Evolutionary conservation across 1,140 invertebrate species (phyloP), one percentile per base, ranked within the genome.

Genomic region (Drosophila melanica): DNA sequence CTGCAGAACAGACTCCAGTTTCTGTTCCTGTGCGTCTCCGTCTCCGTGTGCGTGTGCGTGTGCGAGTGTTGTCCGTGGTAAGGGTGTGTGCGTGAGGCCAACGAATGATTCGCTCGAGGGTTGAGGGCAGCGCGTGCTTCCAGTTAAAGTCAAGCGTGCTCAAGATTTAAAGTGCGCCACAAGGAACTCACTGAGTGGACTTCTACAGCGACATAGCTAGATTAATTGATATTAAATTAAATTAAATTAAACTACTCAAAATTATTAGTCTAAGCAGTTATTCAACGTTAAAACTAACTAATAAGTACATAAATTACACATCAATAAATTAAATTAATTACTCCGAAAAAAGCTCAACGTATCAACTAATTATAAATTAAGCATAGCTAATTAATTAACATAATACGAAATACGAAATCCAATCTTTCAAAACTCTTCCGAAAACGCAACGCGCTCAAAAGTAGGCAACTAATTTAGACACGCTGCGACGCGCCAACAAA

Each of bases 111-210:
- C 39, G 57, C 57, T 62, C 20, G 48, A 69, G 48, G 48, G 48
- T 45, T 54, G 48, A 18, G 39, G 50, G n/a, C 42, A 47, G 27
- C 55, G 58, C 44, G n/a, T 71, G 69, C 53, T 39, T 55, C 16
- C 23, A 47, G 47, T 67, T 72, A 72, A 73, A 73, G 65, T 73
- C 48, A 73, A 73, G 65, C 57, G 20, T 59, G 33, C 50, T 60
- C 41, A 23, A 54, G 64, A 41, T 33, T 73, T 73, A 60, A 73
- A 73, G 70, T 67, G 63, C 20, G 64, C 30, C 41, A 30, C 37
- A 37, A 57, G 45, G 1, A 58, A 33, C 69, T 53, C 20, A 58
- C 35, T 58, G 37, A 67, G 54, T 51, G 42, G 44, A 47, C 35
- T 53, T 9, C 9, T 12, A 8, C 6, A 42, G 16, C 41, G n/a